Evolutionary conservation across 2,797 vertebrate species (phyloP).

Genomic region (Rhinoraja longicauda): DNA sequence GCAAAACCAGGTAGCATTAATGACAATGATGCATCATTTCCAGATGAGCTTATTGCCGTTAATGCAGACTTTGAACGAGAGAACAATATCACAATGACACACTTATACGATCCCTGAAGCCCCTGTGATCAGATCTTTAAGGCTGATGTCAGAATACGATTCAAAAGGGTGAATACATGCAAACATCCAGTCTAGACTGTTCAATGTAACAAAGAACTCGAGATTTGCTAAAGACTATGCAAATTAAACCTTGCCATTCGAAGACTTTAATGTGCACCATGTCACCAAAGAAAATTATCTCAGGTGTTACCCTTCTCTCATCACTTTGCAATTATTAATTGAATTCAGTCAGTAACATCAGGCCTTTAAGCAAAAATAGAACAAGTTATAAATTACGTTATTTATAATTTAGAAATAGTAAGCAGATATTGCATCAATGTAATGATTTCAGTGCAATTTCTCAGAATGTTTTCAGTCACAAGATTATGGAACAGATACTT

Average conservation of each 20-base stretch:
- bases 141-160: too few relatives aligned
- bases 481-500: not conserved
- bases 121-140: too few relatives aligned
- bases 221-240: not conserved
- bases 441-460: constrained; percentile 23
- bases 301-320: not conserved
- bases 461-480: constrained; percentile 16
- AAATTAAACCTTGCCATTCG: not conserved
- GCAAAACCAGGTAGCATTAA: too few relatives aligned
- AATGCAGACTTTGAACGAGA: too few relatives aligned
- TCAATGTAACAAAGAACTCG: not conserved
- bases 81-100: too few relatives aligned
- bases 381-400: not conserved
- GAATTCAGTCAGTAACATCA: constrained; percentile 9
- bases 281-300: not conserved
- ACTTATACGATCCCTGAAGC: too few relatives aligned
- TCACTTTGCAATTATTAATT: constrained; percentile 3
- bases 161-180: too few relatives aligned
- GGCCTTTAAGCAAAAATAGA: constrained; percentile 23
- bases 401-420: constrained; percentile 12
- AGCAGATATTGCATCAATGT: not conserved
- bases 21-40: too few relatives aligned
- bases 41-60: too few relatives aligned
- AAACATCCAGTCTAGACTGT: not conserved
- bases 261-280: not conserved